These are phyloP conservation scores for Cyprinodon diabolis DNA, from an alignment of 2,797 vertebrate genomes.

Conservation along the genomic window DNA sequence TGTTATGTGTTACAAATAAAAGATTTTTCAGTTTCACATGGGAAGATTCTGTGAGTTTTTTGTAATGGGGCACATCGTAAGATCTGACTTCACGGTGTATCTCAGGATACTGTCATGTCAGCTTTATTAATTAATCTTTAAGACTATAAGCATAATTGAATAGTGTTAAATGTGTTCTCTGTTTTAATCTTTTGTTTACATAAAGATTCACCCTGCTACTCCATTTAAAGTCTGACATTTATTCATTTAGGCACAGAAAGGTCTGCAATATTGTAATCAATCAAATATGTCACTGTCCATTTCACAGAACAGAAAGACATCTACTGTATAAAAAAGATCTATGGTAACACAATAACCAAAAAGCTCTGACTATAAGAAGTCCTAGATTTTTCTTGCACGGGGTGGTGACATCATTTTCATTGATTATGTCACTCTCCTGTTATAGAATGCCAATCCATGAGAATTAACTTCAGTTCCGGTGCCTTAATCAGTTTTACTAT, in stretches of 20 bases:
- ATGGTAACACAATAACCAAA: constrained; percentile 59
- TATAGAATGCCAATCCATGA: constrained; percentile 60
- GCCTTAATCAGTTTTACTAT: constrained; percentile 71
- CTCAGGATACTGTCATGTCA: not conserved
- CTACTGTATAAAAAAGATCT: constrained; percentile 32
- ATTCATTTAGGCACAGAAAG: not conserved
- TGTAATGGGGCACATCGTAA: too few relatives aligned
- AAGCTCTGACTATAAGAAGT: constrained; percentile 39
- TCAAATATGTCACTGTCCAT: not conserved
- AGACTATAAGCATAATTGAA: not conserved
- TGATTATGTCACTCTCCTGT: constrained; percentile 69
- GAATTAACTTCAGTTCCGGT: constrained; percentile 72
- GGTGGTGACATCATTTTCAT: constrained; percentile 68
- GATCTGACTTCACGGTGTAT: not conserved
- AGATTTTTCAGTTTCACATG: too few relatives aligned
- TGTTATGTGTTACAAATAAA: not conserved
- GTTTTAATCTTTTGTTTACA: not conserved
- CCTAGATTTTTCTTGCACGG: constrained; percentile 40
- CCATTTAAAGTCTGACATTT: constrained; percentile 2
- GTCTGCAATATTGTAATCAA: not conserved
- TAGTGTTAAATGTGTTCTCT: constrained; percentile 1
- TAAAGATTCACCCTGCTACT: not conserved
- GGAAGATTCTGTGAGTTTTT: too few relatives aligned
- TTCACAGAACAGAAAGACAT: not conserved
- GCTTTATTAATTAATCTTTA: not conserved